phyloP scores from a whole-genome alignment of 1,140 invertebrate genomes.

The Tetranychus urticae region DNA sequence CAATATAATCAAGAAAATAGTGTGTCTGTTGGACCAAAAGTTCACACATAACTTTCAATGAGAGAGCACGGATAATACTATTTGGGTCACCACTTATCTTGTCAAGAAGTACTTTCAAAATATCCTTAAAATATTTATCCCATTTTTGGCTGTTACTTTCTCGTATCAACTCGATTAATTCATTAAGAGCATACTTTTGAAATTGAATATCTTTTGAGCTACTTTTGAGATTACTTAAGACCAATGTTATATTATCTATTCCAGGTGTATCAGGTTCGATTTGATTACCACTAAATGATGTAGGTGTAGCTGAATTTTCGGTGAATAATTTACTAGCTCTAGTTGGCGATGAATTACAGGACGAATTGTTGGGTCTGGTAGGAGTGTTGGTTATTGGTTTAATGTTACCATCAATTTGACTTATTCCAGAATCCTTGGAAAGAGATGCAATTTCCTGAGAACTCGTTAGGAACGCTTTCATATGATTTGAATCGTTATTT shows the following conservation, averaged over 20 bases:
- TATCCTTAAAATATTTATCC: constrained; percentile 3
- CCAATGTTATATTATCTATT: too few relatives aligned
- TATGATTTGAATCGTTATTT: neutral
- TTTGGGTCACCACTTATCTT: neutral
- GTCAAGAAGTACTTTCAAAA: constrained; percentile 1
- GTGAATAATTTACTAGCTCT: too few relatives aligned
- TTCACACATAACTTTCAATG: constrained; percentile 49
- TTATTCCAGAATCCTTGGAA: constrained; percentile 67
- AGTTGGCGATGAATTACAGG: neutral
- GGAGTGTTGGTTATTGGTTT: neutral
- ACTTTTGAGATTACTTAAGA: neutral
- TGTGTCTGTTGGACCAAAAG: constrained; percentile 48
- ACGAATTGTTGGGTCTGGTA: too few relatives aligned
- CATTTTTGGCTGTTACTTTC: neutral
- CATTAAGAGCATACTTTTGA: constrained; percentile 3
- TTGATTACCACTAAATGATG: too few relatives aligned
- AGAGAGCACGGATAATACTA: constrained; percentile 27
- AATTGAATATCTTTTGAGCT: neutral
- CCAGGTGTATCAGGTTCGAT: neutral
- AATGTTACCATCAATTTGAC: constrained; percentile 31
- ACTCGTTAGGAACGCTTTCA: neutral
- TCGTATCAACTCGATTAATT: neutral
- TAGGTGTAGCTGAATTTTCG: too few relatives aligned
- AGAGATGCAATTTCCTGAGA: constrained; percentile 27
- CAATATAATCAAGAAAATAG: constrained; percentile 57